Evolutionary conservation across 2,888 invertebrate genomes (phyloP), one percentile per base, ranked within the genome.

Genomic region (Nephrotoma appendiculata): DNA sequence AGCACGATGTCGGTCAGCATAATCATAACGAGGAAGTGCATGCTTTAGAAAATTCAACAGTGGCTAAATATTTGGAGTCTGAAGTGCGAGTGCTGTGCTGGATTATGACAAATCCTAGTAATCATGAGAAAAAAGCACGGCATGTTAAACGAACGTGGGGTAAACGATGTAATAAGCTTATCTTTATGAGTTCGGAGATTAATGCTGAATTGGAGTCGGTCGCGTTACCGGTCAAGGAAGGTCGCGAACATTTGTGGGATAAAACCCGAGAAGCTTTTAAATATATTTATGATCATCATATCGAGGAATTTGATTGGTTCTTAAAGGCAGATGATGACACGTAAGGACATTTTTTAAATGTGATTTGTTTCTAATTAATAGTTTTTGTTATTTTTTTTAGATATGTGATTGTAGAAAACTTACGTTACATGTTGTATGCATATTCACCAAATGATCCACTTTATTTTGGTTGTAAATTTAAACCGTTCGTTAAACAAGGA

Each of bases 321-420:
- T 92, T 99, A 89, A 99, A 99, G 91, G 99, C 99, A 15, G 99
- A 99, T 90, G 99, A 99, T 91, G 99, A 99, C 90, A 99, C 99
- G 98, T 99, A 90, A 97, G 31, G 31, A 9, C 19, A 57, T 15
- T 15, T 57, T 1, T 57, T 57, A 15, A 52, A 6, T 57, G 31
- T 31, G 31, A 6, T 57, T 57, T 15, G 15, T 1, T 57, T 57
- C 5, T 15, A 15, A 57, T 57, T 57, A 57, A 57, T 15, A 6
- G n/a, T 12, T n/a, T 31, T 31, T 31, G 31, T 31, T 31, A 3
- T 31, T 31, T 2, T 5, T 92, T 93, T 83, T 91, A 96, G 96
- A 86, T 98, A 97, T 91, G 96, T 98, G 19, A 93, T 99, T 44
- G 94, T 98, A 86, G 98, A 99, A 91, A 99, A 99, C 91, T 92